These are phyloP conservation scores for Mycteria americana DNA, from an alignment of 2,797 vertebrate species.

Conservation along the genomic window DNA sequence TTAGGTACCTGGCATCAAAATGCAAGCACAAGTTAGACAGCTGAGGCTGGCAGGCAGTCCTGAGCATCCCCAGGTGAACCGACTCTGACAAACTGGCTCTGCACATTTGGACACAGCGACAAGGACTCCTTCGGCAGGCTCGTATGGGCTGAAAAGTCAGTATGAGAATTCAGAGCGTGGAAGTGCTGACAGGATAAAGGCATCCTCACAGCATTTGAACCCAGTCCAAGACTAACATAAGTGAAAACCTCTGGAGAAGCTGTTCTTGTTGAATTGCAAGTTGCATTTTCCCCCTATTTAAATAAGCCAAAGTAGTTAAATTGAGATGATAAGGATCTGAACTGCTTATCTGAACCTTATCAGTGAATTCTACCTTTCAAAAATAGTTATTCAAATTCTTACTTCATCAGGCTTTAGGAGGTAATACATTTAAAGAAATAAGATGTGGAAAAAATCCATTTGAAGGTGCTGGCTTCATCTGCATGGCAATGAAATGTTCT, in stretches of 20 bases:
- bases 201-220: neutral
- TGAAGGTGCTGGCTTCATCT: slow-evolving; percentile 38
- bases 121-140: neutral
- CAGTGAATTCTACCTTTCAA: slow-evolving; percentile 43
- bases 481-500: slow-evolving; percentile 46
- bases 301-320: slow-evolving; percentile 43
- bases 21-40: neutral
- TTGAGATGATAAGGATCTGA: slow-evolving; percentile 52
- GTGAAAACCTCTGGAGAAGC: slow-evolving; percentile 42
- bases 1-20: neutral
- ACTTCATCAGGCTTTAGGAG: slow-evolving; percentile 50
- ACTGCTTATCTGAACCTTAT: slow-evolving; percentile 38
- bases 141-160: neutral
- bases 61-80: neutral
- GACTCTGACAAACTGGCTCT: neutral
- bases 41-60: neutral
- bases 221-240: slow-evolving; percentile 50
- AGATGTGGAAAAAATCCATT: neutral
- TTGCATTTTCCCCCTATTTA: neutral
- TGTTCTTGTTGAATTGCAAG: slow-evolving; percentile 42
- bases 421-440: slow-evolving; percentile 21
- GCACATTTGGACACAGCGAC: neutral
- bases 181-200: slow-evolving; percentile 59
- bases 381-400: slow-evolving; percentile 65
- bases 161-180: neutral